phyloP scores from a whole-genome alignment of 2,888 invertebrate genomes.

The Pachydiplax longipennis region DNA sequence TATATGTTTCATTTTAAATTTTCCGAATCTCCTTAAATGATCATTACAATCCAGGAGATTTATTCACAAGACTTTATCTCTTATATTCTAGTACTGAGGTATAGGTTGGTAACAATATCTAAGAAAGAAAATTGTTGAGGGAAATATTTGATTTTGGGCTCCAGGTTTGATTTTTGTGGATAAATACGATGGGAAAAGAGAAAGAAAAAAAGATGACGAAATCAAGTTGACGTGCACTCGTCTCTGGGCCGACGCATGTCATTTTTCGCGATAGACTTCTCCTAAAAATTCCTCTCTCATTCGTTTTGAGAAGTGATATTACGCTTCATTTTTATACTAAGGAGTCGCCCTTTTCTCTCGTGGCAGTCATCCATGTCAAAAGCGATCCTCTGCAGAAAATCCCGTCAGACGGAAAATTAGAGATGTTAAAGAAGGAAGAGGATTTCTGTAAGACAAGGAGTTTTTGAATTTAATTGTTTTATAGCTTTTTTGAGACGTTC shows the following conservation, averaged over 20 bases:
- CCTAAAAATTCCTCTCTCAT: conserved; percentile 17
- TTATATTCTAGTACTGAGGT: no score
- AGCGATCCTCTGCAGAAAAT: neutral
- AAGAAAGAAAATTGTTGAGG: no score
- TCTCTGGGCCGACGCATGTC: neutral
- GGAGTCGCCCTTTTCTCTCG: neutral
- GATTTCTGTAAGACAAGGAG: neutral
- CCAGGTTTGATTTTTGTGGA: no score
- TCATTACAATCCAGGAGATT: no score
- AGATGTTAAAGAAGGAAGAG: neutral
- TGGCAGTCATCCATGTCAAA: neutral
- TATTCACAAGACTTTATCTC: no score
- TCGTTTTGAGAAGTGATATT: neutral
- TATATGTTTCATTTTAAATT: no score
- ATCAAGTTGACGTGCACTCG: neutral
- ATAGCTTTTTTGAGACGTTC: no score
- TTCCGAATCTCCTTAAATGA: no score
- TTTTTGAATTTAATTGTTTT: no score
- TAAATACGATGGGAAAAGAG: no score
- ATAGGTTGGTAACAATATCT: no score
- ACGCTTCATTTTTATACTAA: neutral
- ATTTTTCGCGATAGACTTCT: neutral
- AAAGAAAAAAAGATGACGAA: neutral
- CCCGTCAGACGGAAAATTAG: neutral
- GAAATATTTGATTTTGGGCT: no score